A percentile compares a stretch with the other conserved stretches of the same genome.
These are phyloP conservation scores for Chironomus striatipennis DNA, from an alignment of 1,140 invertebrate species.

Conservation along the genomic window DNA sequence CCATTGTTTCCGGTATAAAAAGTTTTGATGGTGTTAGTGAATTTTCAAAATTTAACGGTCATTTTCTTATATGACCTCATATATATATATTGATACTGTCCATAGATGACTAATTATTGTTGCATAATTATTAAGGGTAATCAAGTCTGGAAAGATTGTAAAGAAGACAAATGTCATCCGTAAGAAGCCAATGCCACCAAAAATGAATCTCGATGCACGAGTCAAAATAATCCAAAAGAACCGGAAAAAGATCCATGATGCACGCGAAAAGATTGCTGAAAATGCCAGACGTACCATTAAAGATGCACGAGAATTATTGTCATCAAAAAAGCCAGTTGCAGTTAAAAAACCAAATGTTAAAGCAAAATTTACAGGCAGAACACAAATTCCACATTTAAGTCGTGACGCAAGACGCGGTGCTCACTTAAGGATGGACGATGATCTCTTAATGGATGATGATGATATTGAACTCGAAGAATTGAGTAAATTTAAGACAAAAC, in stretches of 20 bases:
- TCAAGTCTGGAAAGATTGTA: not conserved
- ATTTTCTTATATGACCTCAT: no score
- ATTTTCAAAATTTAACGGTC: no score
- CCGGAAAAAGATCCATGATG: conserved; percentile 54
- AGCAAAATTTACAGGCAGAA: not conserved
- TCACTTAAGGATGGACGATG: conserved; percentile 34
- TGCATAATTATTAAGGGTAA: no score
- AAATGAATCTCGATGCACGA: conserved; percentile 48
- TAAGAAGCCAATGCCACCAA: not conserved
- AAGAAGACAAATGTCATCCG: not conserved
- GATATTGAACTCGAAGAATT: conserved; percentile 20
- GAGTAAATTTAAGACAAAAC: not conserved
- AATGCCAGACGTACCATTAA: conserved; percentile 48
- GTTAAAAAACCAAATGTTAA: not conserved
- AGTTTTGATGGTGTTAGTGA: no score
- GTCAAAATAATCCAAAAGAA: conserved; percentile 61
- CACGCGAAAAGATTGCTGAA: conserved; percentile 57
- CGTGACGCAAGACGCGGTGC: conserved; percentile 41
- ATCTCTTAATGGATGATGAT: conserved; percentile 35
- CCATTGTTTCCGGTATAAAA: no score
- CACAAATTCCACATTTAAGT: not conserved
- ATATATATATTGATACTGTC: no score
- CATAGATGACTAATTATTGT: no score
- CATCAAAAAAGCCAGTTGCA: conserved; percentile 26
- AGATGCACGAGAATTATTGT: conserved; percentile 53